These are phyloP conservation scores for Bothrops jararaca DNA, from an alignment of 2,113 vertebrate genomes.

Conservation along the genomic window DNA sequence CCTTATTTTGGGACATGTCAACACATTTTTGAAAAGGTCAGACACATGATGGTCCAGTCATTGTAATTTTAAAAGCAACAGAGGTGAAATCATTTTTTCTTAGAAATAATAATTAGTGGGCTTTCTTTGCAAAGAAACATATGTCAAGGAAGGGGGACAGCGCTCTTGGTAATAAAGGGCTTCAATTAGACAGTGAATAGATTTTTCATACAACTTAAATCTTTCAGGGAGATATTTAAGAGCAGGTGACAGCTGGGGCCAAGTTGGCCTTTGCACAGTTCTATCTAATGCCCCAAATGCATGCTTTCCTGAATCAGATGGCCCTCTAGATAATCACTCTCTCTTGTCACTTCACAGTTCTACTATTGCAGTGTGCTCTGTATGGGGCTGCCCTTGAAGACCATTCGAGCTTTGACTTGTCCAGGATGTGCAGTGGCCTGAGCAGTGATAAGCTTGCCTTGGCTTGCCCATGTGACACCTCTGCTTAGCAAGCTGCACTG, in stretches of 20 bases:
- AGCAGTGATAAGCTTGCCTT: background rate
- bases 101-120: background rate
- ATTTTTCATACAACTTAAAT: slow-evolving; percentile 1
- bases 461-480: background rate
- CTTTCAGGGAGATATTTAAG: background rate
- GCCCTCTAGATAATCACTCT: too few species aligned
- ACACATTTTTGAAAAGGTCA: slow-evolving; percentile 71
- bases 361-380: too few species aligned
- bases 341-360: too few species aligned
- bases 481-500: background rate
- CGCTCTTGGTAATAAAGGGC: slow-evolving; percentile 32
- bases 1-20: slow-evolving; percentile 76
- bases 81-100: slow-evolving; percentile 28
- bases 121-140: slow-evolving; percentile 37
- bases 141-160: slow-evolving; percentile 12
- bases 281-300: background rate
- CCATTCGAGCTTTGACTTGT: too few species aligned
- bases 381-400: too few species aligned
- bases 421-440: too few species aligned
- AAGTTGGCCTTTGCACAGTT: background rate
- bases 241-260: background rate
- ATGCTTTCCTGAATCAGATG: background rate
- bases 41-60: slow-evolving; percentile 52
- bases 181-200: background rate
- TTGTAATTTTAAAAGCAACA: background rate